phyloP scores from a whole-genome alignment of 2,888 invertebrate genomes.

The Acrobasis consociella region DNA sequence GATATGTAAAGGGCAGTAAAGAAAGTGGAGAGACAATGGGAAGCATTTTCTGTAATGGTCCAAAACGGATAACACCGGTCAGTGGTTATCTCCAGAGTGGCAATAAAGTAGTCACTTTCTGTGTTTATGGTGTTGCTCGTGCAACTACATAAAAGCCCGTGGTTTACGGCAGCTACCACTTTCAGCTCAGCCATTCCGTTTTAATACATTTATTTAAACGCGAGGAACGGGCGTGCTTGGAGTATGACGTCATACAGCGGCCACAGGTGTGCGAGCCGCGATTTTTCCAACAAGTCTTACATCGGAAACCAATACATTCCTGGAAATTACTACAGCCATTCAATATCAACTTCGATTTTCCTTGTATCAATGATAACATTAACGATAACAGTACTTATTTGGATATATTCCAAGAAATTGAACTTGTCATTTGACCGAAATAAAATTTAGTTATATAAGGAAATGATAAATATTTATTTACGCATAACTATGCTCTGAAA shows the following conservation, averaged over 20 bases:
- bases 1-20: slow-evolving; percentile 28
- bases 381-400: neutral
- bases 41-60: slow-evolving; percentile 72
- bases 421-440: neutral
- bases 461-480: neutral
- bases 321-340: slow-evolving; percentile 20
- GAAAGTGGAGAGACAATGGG: slow-evolving; percentile 57
- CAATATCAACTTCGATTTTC: neutral
- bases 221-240: slow-evolving; percentile 44
- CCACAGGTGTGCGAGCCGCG: slow-evolving; percentile 50
- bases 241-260: slow-evolving; percentile 49
- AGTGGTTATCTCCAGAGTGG: slow-evolving; percentile 65
- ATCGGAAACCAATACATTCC: slow-evolving; percentile 32
- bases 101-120: slow-evolving; percentile 69
- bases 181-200: slow-evolving; percentile 14
- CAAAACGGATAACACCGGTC: slow-evolving; percentile 61
- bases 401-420: neutral
- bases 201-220: slow-evolving; percentile 24
- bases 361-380: neutral
- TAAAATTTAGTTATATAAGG: neutral
- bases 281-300: slow-evolving; percentile 48
- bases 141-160: slow-evolving; percentile 47
- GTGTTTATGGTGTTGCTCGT: slow-evolving; percentile 63
- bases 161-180: slow-evolving; percentile 27
- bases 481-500: neutral